Evolutionary conservation across 2,113 vertebrate species (phyloP).

Genomic region (Sinocyclocheilus maitianheensis): DNA sequence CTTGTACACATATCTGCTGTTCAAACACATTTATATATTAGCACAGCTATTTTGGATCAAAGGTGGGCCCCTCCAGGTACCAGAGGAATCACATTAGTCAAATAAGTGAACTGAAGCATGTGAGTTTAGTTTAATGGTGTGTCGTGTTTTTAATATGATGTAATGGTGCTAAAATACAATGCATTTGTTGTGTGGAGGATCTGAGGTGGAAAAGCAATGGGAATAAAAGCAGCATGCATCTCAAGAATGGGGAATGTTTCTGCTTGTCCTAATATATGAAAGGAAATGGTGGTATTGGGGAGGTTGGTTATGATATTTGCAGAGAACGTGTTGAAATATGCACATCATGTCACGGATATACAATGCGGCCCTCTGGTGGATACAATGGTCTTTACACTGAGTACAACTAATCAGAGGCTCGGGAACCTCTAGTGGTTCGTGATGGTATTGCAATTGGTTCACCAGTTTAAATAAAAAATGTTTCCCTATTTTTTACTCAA

Average conservation of each 20-base stretch:
- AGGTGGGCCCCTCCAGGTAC: slow-evolving; percentile 28
- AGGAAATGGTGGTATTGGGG: not conserved
- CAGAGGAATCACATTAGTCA: not conserved
- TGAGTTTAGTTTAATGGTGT: slow-evolving; percentile 10
- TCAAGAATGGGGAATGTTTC: not conserved
- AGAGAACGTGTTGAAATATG: too few relatives aligned
- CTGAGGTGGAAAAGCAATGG: not conserved
- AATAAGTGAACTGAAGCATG: slow-evolving; percentile 19
- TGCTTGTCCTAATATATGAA: not conserved
- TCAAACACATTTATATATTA: slow-evolving; percentile 56
- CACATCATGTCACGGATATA: not conserved
- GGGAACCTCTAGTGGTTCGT: not conserved
- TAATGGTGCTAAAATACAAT: slow-evolving; percentile 3
- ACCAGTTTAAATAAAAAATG: too few relatives aligned
- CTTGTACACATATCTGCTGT: slow-evolving; percentile 22
- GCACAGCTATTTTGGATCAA: slow-evolving; percentile 57
- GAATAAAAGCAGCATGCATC: not conserved
- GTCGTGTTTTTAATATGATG: slow-evolving; percentile 18
- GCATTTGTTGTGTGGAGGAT: slow-evolving; percentile 22
- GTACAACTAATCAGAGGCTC: not conserved
- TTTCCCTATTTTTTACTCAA: not conserved
- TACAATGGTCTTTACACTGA: not conserved
- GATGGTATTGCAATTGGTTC: not conserved
- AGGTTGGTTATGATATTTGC: not conserved
- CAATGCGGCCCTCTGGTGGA: slow-evolving; percentile 36